These are phyloP conservation scores for Pseudococcus jackbeardsleyi DNA, from an alignment of 2,888 invertebrate genomes.

Conservation along the genomic window DNA sequence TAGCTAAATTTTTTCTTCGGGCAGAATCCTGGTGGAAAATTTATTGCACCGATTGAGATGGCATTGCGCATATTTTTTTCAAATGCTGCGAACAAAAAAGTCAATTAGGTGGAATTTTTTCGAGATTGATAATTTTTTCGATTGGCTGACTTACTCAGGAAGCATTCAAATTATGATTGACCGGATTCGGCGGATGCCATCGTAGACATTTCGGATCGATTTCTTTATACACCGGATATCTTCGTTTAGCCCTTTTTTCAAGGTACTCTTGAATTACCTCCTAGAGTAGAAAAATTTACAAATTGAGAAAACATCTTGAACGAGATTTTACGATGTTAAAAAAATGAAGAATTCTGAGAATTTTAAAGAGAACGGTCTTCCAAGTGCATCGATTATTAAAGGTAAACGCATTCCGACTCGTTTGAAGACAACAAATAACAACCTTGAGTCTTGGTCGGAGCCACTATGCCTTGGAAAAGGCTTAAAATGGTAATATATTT, in stretches of 20 bases:
- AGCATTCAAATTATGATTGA: constrained; percentile 52
- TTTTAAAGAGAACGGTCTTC: neutral
- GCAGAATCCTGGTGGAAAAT: neutral
- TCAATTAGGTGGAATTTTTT: neutral
- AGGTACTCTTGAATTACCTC: constrained; percentile 94
- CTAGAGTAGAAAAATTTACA: constrained; percentile 71
- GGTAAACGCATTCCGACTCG: constrained; percentile 1
- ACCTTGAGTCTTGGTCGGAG: neutral
- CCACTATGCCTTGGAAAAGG: neutral
- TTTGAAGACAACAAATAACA: neutral
- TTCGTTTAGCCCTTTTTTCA: constrained; percentile 83
- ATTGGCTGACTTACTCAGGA: constrained; percentile 57
- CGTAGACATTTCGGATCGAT: constrained; percentile 89
- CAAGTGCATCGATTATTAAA: constrained; percentile 25
- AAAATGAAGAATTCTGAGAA: neutral
- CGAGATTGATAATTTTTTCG: neutral
- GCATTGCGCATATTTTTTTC: constrained; percentile 58
- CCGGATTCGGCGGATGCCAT: constrained; percentile 74
- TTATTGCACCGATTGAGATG: constrained; percentile 46
- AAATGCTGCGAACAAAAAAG: constrained; percentile 48
- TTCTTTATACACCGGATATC: constrained; percentile 83
- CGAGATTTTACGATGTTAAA: neutral
- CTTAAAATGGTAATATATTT: constrained; percentile 40
- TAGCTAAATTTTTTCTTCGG: neutral
- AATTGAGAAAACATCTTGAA: neutral